Evolutionary conservation across 2,888 invertebrate genomes (phyloP).

Genomic region (Dusona sp.): DNA sequence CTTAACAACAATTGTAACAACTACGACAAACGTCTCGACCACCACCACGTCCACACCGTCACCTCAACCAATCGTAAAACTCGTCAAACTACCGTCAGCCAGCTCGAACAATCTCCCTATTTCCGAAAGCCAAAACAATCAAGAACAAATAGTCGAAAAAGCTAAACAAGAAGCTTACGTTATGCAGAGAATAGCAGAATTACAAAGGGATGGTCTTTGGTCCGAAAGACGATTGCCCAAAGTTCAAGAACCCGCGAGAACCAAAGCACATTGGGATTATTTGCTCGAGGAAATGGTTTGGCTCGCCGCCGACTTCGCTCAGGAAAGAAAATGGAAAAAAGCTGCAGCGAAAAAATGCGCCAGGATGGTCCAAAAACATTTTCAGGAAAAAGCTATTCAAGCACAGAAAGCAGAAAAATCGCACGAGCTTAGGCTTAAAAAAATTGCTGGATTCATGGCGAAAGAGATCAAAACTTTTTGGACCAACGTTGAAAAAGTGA

Average conservation of each 20-base stretch:
- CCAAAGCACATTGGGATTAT: conserved; percentile 99
- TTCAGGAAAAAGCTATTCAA: conserved; percentile 95
- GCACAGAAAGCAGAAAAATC: conserved; percentile 97
- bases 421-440: conserved; percentile 93
- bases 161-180: conserved; percentile 97
- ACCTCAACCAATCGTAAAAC: conserved; percentile 81
- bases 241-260: conserved; percentile 94
- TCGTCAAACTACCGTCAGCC: conserved; percentile 80
- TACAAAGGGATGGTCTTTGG: conserved; percentile 98
- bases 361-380: conserved; percentile 95
- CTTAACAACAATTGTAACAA: conserved; percentile 20
- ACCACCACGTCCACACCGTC: conserved; percentile 64
- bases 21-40: conserved; percentile 56
- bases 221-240: conserved; percentile 96
- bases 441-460: conserved; percentile 95
- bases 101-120: conserved; percentile 62
- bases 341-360: conserved; percentile 97
- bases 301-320: conserved; percentile 98
- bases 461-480: conserved; percentile 98
- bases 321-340: conserved; percentile 99
- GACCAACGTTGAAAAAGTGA: conserved; percentile 97
- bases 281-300: conserved; percentile 99
- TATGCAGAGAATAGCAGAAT: conserved; percentile 95
- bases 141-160: conserved; percentile 93
- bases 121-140: conserved; percentile 84